Base-by-base conservation (phyloP, 2,888 invertebrate genomes). In the Hyposoter dolosus region DNA sequence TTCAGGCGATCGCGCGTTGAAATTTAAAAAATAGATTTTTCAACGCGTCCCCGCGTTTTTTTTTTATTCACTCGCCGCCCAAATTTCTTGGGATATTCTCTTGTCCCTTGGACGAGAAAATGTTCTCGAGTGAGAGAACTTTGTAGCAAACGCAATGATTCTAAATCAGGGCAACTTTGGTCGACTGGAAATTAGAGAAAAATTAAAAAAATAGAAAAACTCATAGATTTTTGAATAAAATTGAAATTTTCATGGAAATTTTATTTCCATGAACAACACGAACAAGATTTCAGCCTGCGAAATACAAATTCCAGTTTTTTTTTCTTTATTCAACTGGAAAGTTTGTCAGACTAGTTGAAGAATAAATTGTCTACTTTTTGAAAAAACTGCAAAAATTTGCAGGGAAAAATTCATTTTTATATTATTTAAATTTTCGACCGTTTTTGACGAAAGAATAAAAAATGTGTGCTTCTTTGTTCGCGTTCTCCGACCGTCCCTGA, bases 41-140 rank as follows among this genome's bases (percentile, higher is more conserved):
- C 35, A 5, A n/a, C 50, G 23, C 53, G 19, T 68, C 12, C 47
- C n/a, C n/a, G n/a, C n/a, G n/a, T n/a, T n/a, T n/a, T n/a, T n/a
- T n/a, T n/a, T n/a, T n/a, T n/a, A n/a, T n/a, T n/a, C n/a, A n/a
- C 87, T 83, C 78, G 69, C 72, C 72, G 69, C 68, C 72, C 84
- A 40, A 63, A 40, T 35, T 68, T 47, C 68, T 76, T 79, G 75
- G 79, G 45, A 82, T 75, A 76, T 78, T 19, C 19, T 56, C 45
- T 66, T n/a, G 45, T 65, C 76, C 50, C 45, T 78, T 66, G 5
- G 28, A 43, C 69, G 32, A 19, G 40, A 83, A 75, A 56, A 15
- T 28, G 28, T 28, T 28, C 28, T 28, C 28, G 28, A 28, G 28
- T 3, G 28, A 28, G 28, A 28, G 28, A 28, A 28, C 28, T 28